phyloP scores from a whole-genome alignment of 2,113 vertebrate species.

The Excalfactoria chinensis region DNA sequence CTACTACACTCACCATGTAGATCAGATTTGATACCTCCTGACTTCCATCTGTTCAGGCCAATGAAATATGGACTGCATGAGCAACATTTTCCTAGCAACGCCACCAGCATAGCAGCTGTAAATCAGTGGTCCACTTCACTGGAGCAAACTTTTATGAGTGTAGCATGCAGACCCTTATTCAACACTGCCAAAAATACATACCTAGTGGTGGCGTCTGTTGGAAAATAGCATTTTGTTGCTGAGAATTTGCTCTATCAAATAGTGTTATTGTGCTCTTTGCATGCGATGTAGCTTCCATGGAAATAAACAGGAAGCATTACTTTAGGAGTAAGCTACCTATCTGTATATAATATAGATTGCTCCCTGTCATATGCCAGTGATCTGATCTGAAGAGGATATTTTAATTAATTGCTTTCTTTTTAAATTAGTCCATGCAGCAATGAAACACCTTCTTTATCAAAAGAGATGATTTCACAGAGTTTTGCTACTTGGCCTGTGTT shows the following conservation, averaged over 20 bases:
- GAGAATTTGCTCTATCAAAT: too few species aligned
- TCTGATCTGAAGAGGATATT: background rate
- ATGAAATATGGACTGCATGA: background rate
- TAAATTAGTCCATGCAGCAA: background rate
- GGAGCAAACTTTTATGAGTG: too few species aligned
- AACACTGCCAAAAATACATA: background rate
- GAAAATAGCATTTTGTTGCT: too few species aligned
- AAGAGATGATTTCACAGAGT: background rate
- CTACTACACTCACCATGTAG: background rate
- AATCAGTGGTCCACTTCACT: background rate
- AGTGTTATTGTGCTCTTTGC: too few species aligned
- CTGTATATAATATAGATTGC: background rate
- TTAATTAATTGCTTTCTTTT: background rate
- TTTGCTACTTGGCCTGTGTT: background rate
- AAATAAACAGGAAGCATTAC: too few species aligned
- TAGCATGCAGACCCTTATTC: background rate
- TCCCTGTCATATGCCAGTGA: background rate
- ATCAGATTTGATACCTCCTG: background rate
- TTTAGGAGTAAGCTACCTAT: too few species aligned
- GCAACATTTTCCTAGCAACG: background rate
- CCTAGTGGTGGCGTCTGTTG: too few species aligned
- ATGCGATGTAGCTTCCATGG: too few species aligned
- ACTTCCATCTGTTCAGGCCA: background rate
- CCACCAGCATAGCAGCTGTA: background rate
- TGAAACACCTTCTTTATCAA: background rate